Conservation (phyloP, 1,140 invertebrate genomes). For the Drosophila tristis region DNA sequence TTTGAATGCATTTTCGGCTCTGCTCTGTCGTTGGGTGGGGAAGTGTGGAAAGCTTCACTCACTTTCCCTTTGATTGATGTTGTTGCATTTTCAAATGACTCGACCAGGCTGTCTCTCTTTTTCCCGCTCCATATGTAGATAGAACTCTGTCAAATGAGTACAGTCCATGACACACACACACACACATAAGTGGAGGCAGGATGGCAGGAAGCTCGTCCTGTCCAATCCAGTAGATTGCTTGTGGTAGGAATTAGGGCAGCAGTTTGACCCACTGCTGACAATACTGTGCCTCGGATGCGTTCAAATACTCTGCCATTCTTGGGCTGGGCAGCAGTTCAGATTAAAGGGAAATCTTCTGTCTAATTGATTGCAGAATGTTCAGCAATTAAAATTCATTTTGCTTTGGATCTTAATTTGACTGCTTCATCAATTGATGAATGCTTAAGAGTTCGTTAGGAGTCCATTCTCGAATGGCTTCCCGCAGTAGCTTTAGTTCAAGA, state of each 20-base stretch:
- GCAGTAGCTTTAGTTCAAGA: no score
- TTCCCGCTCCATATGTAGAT: constrained; percentile 2
- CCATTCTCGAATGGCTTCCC: no score
- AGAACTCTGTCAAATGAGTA: constrained; percentile 50
- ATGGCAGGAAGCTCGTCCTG: constrained; percentile 1
- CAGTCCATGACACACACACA: constrained; percentile 19
- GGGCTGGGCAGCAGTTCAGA: no score
- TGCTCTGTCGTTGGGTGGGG: not conserved
- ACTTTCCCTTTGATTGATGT: constrained; percentile 74
- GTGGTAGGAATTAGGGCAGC: constrained; percentile 52
- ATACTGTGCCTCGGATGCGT: constrained; percentile 19
- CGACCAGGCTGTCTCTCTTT: constrained; percentile 11
- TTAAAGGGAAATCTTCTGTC: no score
- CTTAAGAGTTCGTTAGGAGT: no score
- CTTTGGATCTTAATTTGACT: no score
- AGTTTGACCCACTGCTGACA: constrained; percentile 51
- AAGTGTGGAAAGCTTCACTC: constrained; percentile 22
- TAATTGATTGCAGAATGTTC: not conserved
- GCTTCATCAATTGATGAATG: not conserved
- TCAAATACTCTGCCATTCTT: no score
- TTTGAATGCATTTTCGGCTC: constrained; percentile 64
- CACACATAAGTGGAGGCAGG: constrained; percentile 1
- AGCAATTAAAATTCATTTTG: constrained; percentile 13
- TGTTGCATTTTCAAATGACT: constrained; percentile 59
- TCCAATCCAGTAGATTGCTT: constrained; percentile 33